Base-by-base conservation (phyloP, 2,888 invertebrate species). In the Yponomeuta evonymella region DNA sequence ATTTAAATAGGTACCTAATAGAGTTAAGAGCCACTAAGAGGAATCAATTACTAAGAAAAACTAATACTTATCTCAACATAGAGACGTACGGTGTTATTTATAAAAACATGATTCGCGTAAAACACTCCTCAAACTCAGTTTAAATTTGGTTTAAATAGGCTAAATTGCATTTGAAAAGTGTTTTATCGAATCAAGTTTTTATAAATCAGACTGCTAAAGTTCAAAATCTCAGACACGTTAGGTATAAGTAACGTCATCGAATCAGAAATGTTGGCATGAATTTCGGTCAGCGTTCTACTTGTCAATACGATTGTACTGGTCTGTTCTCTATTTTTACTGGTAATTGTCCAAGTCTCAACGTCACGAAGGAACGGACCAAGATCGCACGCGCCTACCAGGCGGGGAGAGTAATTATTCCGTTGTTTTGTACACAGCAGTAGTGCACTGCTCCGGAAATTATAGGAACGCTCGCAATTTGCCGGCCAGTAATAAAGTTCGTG, bases 261-360 rank as follows among this genome's bases (percentile, higher is more conserved):
- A 78, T 77, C 76, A 78, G 79, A 81, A 82, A 81, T 81, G 85
- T 88, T 91, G 90, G 89, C 90, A 89, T 86, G 80, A 80, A 83
- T 84, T 83, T 81, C 85, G 87, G 87, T 84, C 85, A 85, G 83
- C 82, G 91, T 85, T 83, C 91, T 86, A 91, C 78, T 84, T 90
- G 87, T 89, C 86, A 81, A 87, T 89, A 86, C 83, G 82, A 82
- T 79, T 82, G 83, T 82, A 81, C 51, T 58, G 51, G 82, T 86
- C 87, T 86, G 87, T 79, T 83, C 83, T 58, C 83, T 88, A 88
- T 89, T 90, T 90, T 87, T 83, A 83, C 86, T 90, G 87, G 90
- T 89, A 85, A 87, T 87, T 85, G 88, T 90, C 88, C 90, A 90
- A 91, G 48, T 69, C 63, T 11, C 65, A 51, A 79, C 88, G 88